Base-by-base conservation (phyloP, 2,888 invertebrate genomes). In the Allacma fusca region DNA sequence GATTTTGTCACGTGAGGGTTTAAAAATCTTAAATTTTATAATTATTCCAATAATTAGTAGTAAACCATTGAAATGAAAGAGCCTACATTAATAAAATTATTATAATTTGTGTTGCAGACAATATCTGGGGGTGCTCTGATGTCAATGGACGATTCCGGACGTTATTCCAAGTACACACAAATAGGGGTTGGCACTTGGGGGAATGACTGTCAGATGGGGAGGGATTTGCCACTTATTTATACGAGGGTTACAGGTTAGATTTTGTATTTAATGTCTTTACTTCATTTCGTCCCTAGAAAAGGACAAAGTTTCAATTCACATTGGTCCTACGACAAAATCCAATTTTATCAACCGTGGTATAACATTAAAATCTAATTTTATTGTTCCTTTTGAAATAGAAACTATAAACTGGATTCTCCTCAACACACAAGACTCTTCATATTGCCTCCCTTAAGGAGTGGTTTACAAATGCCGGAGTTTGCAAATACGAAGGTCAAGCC, bases 121-220 rank as follows among this genome's bases (percentile, higher is more conserved):
- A 50, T 76, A 13, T 71, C 71, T 7, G 76, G 76, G 23, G 59
- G 64, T 0, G 40, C 70, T 0, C 44, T 76, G 0, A 71, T 62
- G 70, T 21, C 71, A 7, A 28, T 40, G 16, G 76, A 76, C 29
- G 43, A 43, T 26, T 70, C 62, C 40, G 76, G 64, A 7, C 59
- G 76, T 5, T 1, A 24, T 29, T 24, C 28, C 0, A 76, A 71
- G 40, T 64, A 26, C n/a, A 76, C 76, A 16, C 64, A 34, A 5
- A 71, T 76, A n/a, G 76, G 76, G n/a, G 44, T 76, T 23, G 76
- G 76, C 1, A 64, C 76, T 19, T 69, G 69, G 76, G 69, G 64
- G 43, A 26, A 57, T 16, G 62, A 71, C 28, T 76, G 76, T 69
- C 62, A 7, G 1, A 50, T 57, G 12, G 26, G 64, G 40, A 44